phyloP scores from a whole-genome alignment of 2,113 vertebrate species.

The Podocnemis expansa region DNA sequence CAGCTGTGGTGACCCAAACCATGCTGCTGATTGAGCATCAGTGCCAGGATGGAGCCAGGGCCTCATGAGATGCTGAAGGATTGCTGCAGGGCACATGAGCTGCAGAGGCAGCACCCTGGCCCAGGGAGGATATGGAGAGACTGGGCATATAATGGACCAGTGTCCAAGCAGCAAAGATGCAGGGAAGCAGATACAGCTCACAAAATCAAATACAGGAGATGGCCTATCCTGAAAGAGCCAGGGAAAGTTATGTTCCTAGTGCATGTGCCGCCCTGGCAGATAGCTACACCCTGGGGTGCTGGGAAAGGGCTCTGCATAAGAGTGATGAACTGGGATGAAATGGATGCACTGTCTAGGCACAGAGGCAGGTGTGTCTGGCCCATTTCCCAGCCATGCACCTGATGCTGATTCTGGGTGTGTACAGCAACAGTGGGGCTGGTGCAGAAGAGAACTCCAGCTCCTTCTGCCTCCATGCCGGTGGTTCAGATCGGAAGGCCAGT shows the following conservation, averaged over 20 bases:
- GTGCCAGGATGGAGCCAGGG: not conserved
- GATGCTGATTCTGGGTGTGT: no score
- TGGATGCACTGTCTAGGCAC: rapidly evolving
- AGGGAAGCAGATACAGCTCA: not conserved
- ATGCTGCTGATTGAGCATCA: not conserved
- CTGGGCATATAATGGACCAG: not conserved
- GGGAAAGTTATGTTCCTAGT: not conserved
- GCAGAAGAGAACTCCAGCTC: no score
- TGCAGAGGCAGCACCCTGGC: not conserved
- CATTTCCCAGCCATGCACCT: not conserved
- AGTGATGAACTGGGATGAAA: not conserved
- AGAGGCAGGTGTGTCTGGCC: not conserved
- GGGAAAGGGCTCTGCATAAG: not conserved
- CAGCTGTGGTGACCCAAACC: not conserved
- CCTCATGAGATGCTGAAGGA: not conserved
- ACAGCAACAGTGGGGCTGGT: not conserved
- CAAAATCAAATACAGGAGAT: not conserved
- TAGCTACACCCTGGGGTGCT: no score
- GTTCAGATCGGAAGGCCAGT: not conserved
- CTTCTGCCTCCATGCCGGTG: no score
- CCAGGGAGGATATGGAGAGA: not conserved
- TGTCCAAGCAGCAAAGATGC: not conserved
- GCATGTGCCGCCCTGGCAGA: not conserved
- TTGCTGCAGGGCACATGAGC: not conserved
- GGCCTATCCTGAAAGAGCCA: not conserved